Evolutionary conservation across 2,888 invertebrate species (phyloP), one percentile per base, ranked within the genome.

Genomic region (Acronicta psi): DNA sequence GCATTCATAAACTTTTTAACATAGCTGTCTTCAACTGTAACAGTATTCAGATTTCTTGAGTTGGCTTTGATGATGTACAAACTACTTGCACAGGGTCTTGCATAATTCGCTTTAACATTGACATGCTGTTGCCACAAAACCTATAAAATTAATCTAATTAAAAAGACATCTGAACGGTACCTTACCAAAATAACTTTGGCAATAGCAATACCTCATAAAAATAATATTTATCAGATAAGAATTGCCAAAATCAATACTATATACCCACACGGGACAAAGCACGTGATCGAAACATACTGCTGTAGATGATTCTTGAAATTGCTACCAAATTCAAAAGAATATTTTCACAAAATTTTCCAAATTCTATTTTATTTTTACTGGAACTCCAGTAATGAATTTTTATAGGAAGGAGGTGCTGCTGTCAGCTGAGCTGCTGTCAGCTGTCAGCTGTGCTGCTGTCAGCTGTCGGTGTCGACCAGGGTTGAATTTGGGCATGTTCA

Each of bases 1-100:
- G 95, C 95, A 75, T 94, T 95, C 81, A 95, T 91, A 58, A 96
- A 95, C 67, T 95, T 95, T 65, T 95, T 95, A 0, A 96, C 82
- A 77, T 95, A 94, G 52, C 95, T 88, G 37, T 90, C 92, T 66
- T 94, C 91, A 25, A 91, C 81, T 59, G 91, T 73, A 29, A 90
- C 78, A 56, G 92, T 88, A 37, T 86, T 83, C 54, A 90, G 83
- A 13, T 83, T 66, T 67, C 89, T 86, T 18, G 68, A 55, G 62
- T 73, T 68, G 49, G 38, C 25, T 42, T 68, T 77, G 37, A 0
- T 51, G 44, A 54, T 42, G 45, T 51, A 59, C 5, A 72, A 42
- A 53, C 42, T 37, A 51, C 53, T 58, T 2, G 64, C 59, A 46
- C 74, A 76, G 41, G 84, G 83, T 78, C 76, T 85, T 68, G 79